Base-by-base conservation (phyloP, 1,140 invertebrate species). In the Ladona fulva region DNA sequence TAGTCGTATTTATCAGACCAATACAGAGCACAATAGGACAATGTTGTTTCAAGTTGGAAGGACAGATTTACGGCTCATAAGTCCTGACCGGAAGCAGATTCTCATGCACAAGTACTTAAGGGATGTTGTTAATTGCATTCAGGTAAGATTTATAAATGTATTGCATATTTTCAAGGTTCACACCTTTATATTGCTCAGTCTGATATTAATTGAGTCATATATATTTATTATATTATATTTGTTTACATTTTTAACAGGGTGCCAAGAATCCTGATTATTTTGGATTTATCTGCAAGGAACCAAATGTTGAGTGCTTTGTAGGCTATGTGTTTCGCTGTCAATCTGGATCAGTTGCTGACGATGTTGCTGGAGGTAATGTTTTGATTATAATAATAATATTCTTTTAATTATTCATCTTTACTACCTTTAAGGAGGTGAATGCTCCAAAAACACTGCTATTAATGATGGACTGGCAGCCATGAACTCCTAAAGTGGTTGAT, bases 321-420 rank as follows among this genome's bases (percentile, higher is more conserved):
- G 94, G 93, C 24, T 96, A 95, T 82, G 90, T 97, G 25, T 96
- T 97, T 84, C 94, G 94, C 83, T 97, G 96, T 84, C 92, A 97
- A 84, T 94, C 93, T 19, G 90, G 91, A 80, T 90, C 91, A 0
- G 90, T 96, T 0, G 92, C 93, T 74, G 89, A 88, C 79, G 94
- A 95, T 84, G 90, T 95, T 76, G 90, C 94, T 59, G 89, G 88
- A 86, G 91, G 92, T 93, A 85, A 37, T 37, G 8, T 37, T 37
- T 5, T 37, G 29, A 37, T n/a, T n/a, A n/a, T n/a, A 37, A 37
- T 37, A 37, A 1, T 37, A 5, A 5, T 37, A 37, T 37, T 37
- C 8, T 1, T 37, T 37, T 37, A 37, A 37, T 37, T 37, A 37
- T 37, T 37, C 1, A 37, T 37, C 1, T 37, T 37, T 37, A 37